Evolutionary conservation across 2,797 vertebrate species (phyloP).

Genomic region (Spatula versicolor): DNA sequence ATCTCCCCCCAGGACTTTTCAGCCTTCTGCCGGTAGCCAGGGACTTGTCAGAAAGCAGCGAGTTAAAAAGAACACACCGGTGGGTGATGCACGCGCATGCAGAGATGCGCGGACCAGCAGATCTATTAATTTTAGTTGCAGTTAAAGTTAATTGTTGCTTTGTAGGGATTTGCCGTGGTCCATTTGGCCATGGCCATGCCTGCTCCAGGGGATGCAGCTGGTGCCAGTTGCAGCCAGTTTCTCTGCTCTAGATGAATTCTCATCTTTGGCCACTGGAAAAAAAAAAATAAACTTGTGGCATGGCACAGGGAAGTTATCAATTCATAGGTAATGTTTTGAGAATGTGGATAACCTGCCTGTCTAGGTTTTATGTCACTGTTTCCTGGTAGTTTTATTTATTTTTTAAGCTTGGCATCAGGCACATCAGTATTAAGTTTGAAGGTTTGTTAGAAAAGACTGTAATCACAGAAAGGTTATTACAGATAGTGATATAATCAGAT

Average conservation of each 20-base stretch:
- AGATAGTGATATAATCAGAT: neutral
- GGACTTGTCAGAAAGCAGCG: too few species aligned
- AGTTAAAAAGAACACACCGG: neutral
- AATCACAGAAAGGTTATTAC: neutral
- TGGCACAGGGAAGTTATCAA: neutral
- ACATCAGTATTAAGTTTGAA: neutral
- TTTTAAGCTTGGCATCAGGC: neutral
- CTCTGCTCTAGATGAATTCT: neutral
- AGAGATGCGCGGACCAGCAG: neutral
- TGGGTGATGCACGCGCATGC: accelerated
- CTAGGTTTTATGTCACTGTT: neutral
- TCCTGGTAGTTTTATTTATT: neutral
- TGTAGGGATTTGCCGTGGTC: neutral
- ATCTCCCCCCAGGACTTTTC: constrained; percentile 33
- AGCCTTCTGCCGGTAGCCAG: neutral
- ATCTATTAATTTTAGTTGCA: neutral
- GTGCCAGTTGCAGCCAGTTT: neutral
- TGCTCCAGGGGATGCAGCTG: neutral
- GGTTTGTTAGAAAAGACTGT: neutral
- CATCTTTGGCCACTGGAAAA: neutral
- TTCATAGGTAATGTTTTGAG: neutral
- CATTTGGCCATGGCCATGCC: accelerated
- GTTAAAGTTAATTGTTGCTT: neutral
- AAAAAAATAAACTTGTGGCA: neutral
- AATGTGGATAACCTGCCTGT: neutral